Evolutionary conservation across 2,888 invertebrate genomes (phyloP).

Genomic region (Catocala fraxini): DNA sequence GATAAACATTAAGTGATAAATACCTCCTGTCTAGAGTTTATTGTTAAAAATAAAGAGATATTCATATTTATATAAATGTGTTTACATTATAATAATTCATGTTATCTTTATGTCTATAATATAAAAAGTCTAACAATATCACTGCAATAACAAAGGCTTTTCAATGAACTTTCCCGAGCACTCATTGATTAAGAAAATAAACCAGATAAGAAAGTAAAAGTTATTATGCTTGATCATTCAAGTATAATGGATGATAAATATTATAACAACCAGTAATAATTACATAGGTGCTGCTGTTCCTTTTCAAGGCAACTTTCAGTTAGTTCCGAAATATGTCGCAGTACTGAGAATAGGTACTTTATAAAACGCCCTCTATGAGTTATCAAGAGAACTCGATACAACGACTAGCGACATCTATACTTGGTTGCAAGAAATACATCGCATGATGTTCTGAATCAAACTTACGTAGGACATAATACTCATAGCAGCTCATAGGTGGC

Average conservation of each 20-base stretch:
- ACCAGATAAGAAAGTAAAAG: not conserved
- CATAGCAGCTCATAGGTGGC: not conserved
- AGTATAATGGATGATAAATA: no score
- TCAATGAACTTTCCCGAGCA: slow-evolving; percentile 30
- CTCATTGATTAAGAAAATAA: not conserved
- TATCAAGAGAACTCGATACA: not conserved
- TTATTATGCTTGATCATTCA: no score
- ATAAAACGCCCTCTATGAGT: slow-evolving; percentile 2
- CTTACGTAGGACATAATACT: not conserved
- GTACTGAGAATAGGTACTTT: no score
- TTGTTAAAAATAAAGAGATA: slow-evolving; percentile 85
- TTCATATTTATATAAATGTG: slow-evolving; percentile 74
- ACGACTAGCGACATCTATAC: slow-evolving; percentile 29
- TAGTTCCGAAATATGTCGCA: no score
- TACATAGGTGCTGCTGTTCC: no score
- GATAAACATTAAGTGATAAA: slow-evolving; percentile 71
- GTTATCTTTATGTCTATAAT: slow-evolving; percentile 33
- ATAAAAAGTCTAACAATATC: slow-evolving; percentile 39
- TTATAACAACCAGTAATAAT: no score
- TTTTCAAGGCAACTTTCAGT: no score
- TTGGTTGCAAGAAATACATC: not conserved
- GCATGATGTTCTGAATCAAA: not conserved
- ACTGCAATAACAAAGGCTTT: slow-evolving; percentile 38
- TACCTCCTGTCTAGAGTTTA: slow-evolving; percentile 85
- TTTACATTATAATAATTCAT: slow-evolving; percentile 49